Evolutionary conservation across 2,888 invertebrate species (phyloP).

Genomic region (Diarsia brunnea): DNA sequence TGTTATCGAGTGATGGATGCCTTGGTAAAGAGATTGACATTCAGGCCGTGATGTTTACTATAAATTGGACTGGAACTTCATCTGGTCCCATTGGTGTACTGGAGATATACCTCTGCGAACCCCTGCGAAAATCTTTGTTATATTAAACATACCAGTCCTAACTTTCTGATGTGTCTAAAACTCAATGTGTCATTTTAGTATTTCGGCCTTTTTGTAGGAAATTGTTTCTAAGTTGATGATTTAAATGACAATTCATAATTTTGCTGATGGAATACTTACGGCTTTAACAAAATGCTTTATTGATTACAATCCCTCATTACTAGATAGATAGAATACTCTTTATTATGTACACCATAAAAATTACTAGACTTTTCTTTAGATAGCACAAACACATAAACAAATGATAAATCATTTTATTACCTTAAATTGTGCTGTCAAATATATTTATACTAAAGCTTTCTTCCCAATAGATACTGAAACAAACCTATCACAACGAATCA

Average conservation of each 20-base stretch:
- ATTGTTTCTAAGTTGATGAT: not conserved
- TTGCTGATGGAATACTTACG: not conserved
- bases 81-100: not conserved
- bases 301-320: not conserved
- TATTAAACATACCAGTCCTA: too few species aligned
- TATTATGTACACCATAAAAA: too few species aligned
- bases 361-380: not conserved
- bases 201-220: too few species aligned
- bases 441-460: too few species aligned
- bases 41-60: not conserved
- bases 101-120: not conserved
- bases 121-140: too few species aligned
- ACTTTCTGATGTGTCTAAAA: too few species aligned
- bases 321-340: too few species aligned
- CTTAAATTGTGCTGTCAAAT: too few species aligned
- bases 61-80: not conserved
- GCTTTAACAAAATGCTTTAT: not conserved
- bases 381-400: too few species aligned
- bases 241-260: not conserved
- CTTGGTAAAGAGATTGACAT: constrained; percentile 4
- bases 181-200: too few species aligned
- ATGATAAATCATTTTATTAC: too few species aligned
- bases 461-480: not conserved
- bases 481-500: not conserved
- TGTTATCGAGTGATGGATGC: constrained; percentile 4